phyloP scores from a whole-genome alignment of 2,797 vertebrate genomes.

The Bovichtus variegatus region DNA sequence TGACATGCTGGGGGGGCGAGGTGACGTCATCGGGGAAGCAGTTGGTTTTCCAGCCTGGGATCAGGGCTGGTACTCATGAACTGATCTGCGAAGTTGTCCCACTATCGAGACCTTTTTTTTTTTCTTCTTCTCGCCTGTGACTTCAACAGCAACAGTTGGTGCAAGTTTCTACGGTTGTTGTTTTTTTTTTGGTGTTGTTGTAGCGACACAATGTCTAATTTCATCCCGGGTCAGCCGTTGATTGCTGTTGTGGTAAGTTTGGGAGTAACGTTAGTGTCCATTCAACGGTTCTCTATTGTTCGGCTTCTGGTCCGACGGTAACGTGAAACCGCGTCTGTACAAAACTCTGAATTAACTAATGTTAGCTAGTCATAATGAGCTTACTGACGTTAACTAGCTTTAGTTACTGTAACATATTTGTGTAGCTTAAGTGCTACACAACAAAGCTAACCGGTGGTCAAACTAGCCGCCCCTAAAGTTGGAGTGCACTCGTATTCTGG shows the following conservation, averaged over 20 bases:
- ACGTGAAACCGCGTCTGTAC: background rate
- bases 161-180: background rate
- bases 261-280: background rate
- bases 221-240: conserved; percentile 83
- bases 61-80: conserved; percentile 12
- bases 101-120: background rate
- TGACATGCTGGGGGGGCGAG: background rate
- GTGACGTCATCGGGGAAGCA: conserved; percentile 70
- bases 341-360: background rate
- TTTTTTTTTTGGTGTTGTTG: background rate
- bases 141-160: background rate
- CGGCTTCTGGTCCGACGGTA: background rate
- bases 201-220: conserved; percentile 69
- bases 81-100: conserved; percentile 52
- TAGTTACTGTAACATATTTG: background rate
- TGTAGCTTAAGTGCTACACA: background rate
- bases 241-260: conserved; percentile 87
- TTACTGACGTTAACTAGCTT: accelerated
- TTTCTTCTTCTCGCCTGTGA: background rate
- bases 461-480: background rate
- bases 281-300: conserved; percentile 55
- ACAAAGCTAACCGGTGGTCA: background rate
- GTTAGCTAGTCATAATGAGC: background rate
- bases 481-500: background rate
- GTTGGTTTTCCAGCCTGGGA: conserved; percentile 43